Percentiles rank a stretch among this genome's conserved stretches.
Evolutionary conservation across 2,888 invertebrate species (phyloP).

Genomic region (Cabera pusaria): DNA sequence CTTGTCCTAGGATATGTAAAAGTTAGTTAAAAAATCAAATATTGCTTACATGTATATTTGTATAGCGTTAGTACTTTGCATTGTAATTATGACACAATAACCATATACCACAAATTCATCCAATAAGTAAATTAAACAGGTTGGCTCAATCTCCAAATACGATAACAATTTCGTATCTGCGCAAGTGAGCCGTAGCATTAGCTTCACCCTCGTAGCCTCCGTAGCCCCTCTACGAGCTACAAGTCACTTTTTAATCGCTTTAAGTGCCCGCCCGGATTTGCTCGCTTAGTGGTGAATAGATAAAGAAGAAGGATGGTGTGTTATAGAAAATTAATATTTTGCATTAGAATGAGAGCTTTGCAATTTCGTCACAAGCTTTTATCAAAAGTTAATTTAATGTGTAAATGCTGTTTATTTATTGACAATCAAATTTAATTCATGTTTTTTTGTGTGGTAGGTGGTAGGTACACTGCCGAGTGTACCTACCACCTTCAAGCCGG

Average conservation of each 20-base stretch:
- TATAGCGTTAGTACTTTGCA: too few species aligned
- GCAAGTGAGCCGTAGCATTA: conserved; percentile 23
- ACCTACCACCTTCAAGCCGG: too few species aligned
- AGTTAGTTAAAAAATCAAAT: too few species aligned
- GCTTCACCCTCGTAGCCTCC: conserved; percentile 39
- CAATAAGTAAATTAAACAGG: too few species aligned
- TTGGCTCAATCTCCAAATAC: too few species aligned
- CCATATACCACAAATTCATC: too few species aligned
- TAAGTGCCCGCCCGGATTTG: conserved; percentile 75
- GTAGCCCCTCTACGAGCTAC: conserved; percentile 45
- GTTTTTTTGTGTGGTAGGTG: too few species aligned
- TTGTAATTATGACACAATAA: too few species aligned
- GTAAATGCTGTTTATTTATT: too few species aligned
- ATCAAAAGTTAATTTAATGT: conserved; percentile 5
- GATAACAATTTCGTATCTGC: conserved; percentile 17
- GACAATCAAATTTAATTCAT: neutral
- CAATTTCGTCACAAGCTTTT: conserved; percentile 13
- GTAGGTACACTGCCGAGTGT: too few species aligned
- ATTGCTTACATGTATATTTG: too few species aligned
- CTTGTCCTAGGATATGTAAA: too few species aligned
- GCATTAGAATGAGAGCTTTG: conserved; percentile 18
- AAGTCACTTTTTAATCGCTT: conserved; percentile 72
- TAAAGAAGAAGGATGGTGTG: conserved; percentile 54
- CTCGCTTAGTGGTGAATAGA: conserved; percentile 63
- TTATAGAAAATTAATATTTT: conserved; percentile 29